These are phyloP conservation scores for Cinclus cinclus DNA, from an alignment of 2,113 vertebrate genomes.

Conservation along the genomic window DNA sequence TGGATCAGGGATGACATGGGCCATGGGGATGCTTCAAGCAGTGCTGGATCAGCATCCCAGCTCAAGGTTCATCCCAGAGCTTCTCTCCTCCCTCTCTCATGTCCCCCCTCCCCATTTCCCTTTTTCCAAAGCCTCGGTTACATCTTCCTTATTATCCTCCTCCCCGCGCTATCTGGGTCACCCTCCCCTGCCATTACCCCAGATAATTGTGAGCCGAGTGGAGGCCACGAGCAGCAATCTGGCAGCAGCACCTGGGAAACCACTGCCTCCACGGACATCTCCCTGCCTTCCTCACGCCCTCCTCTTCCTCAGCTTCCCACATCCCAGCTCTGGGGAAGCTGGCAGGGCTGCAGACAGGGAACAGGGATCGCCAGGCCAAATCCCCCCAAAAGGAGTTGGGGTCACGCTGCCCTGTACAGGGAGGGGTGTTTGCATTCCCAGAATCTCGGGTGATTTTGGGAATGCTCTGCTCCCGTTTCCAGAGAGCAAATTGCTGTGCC, in stretches of 20 bases:
- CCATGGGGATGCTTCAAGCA: neutral
- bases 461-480: neutral
- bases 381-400: neutral
- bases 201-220: neutral
- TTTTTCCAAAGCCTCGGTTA: neutral
- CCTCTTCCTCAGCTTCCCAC: neutral
- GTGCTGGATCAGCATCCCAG: neutral
- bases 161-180: slow-evolving; percentile 25
- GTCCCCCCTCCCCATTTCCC: neutral
- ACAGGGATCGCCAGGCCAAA: fast-evolving
- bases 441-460: neutral
- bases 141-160: slow-evolving; percentile 22
- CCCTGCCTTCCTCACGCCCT: neutral
- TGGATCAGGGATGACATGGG: neutral
- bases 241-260: slow-evolving; percentile 31
- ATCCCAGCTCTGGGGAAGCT: neutral
- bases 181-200: slow-evolving; percentile 49
- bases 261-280: neutral
- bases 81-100: neutral
- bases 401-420: fast-evolving
- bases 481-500: neutral
- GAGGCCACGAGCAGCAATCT: slow-evolving; percentile 28
- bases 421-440: neutral
- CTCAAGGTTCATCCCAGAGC: neutral
- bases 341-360: neutral